These are phyloP conservation scores for Oasisia sp. DNA, from an alignment of 2,888 invertebrate genomes.

Conservation along the genomic window DNA sequence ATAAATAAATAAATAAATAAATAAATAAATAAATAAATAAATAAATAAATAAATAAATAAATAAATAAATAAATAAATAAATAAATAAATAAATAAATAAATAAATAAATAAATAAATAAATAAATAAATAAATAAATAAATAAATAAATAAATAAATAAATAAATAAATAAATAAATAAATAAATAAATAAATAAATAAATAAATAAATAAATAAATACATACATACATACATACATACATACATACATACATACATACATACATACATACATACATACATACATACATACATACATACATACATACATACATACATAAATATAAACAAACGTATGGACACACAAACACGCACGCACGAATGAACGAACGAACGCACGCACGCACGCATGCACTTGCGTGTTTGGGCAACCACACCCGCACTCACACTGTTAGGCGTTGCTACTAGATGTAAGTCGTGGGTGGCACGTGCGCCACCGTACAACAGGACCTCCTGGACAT, in stretches of 20 bases:
- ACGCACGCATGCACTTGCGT: background rate
- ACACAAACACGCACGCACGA: background rate
- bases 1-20: too few species aligned
- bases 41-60: conserved; percentile 24
- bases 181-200: background rate
- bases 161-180: conserved; percentile 23
- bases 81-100: conserved; percentile 17
- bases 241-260: background rate
- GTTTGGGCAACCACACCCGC: background rate
- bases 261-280: background rate
- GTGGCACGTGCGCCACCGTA: too few species aligned
- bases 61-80: conserved; percentile 13
- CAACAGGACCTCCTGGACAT: too few species aligned
- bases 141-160: conserved; percentile 19
- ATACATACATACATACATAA: background rate
- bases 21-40: conserved; percentile 19
- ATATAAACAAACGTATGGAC: background rate
- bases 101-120: conserved; percentile 23
- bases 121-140: conserved; percentile 22
- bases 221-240: background rate
- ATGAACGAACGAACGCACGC: background rate
- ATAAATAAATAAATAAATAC: conserved; percentile 17
- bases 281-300: background rate
- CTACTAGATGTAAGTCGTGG: too few species aligned
- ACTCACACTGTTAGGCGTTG: background rate